Evolutionary conservation across 2,888 invertebrate species (phyloP).

Genomic region (Chouioia cunea): DNA sequence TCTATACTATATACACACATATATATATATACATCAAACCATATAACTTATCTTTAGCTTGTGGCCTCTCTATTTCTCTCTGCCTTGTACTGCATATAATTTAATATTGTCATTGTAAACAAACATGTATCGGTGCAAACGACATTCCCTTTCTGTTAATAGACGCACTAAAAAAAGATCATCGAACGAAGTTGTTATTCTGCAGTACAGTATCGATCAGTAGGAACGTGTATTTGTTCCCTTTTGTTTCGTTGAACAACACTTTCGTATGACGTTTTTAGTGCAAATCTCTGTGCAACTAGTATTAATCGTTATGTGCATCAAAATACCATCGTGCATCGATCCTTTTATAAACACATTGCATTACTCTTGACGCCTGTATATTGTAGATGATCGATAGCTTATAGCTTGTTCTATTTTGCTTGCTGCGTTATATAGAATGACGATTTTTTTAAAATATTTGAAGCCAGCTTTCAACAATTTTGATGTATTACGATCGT

Average conservation of each 20-base stretch:
- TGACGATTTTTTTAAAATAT: slow-evolving; percentile 11
- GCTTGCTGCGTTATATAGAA: slow-evolving; percentile 32
- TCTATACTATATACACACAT: slow-evolving; percentile 11
- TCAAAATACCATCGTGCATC: slow-evolving; percentile 13
- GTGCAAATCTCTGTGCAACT: neutral
- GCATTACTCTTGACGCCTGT: neutral
- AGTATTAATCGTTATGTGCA: neutral
- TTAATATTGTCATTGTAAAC: no score
- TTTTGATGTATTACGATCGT: neutral
- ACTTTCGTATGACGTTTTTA: neutral
- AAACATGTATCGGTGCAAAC: no score
- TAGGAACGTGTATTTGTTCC: no score
- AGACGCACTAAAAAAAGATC: no score
- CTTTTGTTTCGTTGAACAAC: no score
- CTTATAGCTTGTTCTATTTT: slow-evolving; percentile 40
- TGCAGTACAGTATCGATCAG: no score
- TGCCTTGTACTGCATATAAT: slow-evolving; percentile 6
- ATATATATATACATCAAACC: no score
- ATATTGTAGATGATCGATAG: slow-evolving; percentile 31
- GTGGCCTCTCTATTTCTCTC: slow-evolving; percentile 11
- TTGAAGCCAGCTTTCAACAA: neutral
- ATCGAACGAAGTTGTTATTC: no score
- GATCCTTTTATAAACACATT: slow-evolving; percentile 11
- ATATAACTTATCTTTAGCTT: slow-evolving; percentile 13
- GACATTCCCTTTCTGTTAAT: no score